These are phyloP conservation scores for Standfussiana lucernea DNA, from an alignment of 2,888 invertebrate species.

Conservation along the genomic window DNA sequence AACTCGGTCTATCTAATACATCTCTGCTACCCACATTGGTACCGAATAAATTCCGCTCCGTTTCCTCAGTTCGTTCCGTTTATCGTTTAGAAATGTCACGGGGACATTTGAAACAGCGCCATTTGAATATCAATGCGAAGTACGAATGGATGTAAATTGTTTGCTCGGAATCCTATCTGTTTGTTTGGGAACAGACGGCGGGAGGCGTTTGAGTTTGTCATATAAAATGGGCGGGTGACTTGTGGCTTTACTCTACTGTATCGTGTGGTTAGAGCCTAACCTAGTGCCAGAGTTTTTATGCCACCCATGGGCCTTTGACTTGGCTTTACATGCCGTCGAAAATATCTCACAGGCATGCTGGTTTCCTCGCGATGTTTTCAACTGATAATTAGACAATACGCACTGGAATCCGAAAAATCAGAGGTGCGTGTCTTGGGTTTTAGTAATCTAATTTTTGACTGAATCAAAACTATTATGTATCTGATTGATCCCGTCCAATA, in stretches of 20 bases:
- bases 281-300: too few relatives aligned
- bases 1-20: constrained; percentile 5
- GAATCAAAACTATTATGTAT: background rate
- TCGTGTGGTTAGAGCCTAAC: too few relatives aligned
- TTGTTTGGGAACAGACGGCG: background rate
- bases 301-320: too few relatives aligned
- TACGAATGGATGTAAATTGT: constrained; percentile 47
- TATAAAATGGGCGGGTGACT: background rate
- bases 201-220: constrained; percentile 7
- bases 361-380: too few relatives aligned
- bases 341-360: too few relatives aligned
- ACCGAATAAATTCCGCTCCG: constrained; percentile 59
- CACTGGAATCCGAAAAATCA: too few relatives aligned
- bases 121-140: constrained; percentile 61
- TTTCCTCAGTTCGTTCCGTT: constrained; percentile 66
- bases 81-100: constrained; percentile 74
- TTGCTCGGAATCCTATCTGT: constrained; percentile 49
- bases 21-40: constrained; percentile 38
- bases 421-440: too few relatives aligned
- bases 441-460: background rate
- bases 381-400: too few relatives aligned
- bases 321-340: too few relatives aligned
- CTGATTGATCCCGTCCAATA: background rate
- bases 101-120: constrained; percentile 68
- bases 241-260: too few relatives aligned